Conservation (phyloP, 1,140 invertebrate species). For the Hestina assimilis region DNA sequence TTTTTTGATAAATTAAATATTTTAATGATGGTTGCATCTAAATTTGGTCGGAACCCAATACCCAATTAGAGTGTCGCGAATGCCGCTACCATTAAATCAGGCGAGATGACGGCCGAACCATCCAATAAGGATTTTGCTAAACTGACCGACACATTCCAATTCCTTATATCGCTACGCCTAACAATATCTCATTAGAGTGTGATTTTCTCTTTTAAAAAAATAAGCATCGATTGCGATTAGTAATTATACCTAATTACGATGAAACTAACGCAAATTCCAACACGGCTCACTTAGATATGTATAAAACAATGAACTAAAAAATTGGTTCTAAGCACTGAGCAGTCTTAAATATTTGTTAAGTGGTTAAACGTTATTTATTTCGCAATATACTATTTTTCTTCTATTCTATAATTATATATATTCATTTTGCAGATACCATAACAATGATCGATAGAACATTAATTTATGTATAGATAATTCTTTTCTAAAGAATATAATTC, state of each 20-base stretch:
- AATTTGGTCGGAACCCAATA: conserved; percentile 27
- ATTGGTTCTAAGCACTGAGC: no score
- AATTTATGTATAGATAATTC: conserved; percentile 6
- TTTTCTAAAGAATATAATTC: conserved; percentile 1
- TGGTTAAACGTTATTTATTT: no score
- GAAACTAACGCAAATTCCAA: background rate
- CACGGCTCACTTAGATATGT: background rate
- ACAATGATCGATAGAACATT: background rate
- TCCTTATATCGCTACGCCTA: conserved; percentile 29
- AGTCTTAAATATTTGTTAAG: no score
- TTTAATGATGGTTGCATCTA: conserved; percentile 17
- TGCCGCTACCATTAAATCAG: conserved; percentile 49
- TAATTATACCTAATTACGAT: conserved; percentile 14
- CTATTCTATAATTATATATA: no score
- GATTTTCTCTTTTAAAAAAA: conserved; percentile 14
- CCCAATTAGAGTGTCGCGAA: conserved; percentile 55
- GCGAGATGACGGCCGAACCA: conserved; percentile 36
- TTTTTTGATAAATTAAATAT: conserved; percentile 12
- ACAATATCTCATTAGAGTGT: conserved; percentile 22
- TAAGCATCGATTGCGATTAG: conserved; percentile 15
- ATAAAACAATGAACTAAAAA: no score
- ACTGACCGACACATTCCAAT: conserved; percentile 42
- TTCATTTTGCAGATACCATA: no score
- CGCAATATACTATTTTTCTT: no score
- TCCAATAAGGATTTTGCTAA: conserved; percentile 34